These are phyloP conservation scores for Nyctalus aviator DNA, from an alignment of 2,797 vertebrate genomes.

Conservation along the genomic window DNA sequence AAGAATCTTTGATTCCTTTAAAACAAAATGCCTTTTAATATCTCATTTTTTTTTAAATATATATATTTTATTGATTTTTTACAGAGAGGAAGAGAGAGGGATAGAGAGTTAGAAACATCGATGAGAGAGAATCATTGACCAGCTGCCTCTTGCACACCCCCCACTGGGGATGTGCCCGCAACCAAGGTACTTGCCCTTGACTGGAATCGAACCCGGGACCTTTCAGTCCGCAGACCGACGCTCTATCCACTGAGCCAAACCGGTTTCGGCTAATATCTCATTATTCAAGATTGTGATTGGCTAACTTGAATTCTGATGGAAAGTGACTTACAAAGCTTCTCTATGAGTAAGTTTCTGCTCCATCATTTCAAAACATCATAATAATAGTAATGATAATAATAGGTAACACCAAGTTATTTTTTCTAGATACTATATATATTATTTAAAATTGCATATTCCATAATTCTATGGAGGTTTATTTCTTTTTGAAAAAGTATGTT, in stretches of 20 bases:
- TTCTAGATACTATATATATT: constrained; percentile 6
- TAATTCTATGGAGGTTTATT: constrained; percentile 8
- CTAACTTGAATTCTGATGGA: constrained; percentile 43
- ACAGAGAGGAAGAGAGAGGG: no score
- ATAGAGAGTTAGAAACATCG: no score
- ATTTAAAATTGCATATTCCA: not conserved
- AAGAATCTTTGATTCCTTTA: constrained; percentile 26
- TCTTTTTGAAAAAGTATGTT: constrained; percentile 44
- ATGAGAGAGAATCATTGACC: no score
- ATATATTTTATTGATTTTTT: no score
- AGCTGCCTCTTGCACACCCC: no score
- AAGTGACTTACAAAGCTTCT: not conserved
- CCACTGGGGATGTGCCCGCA: no score
- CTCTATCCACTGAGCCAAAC: no score
- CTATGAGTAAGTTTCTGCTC: constrained; percentile 15
- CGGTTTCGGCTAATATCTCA: not conserved
- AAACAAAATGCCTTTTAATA: constrained; percentile 31
- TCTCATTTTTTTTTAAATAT: not conserved
- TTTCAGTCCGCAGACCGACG: no score
- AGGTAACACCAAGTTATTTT: constrained; percentile 24
- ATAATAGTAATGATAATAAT: constrained; percentile 5
- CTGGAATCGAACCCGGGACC: no score
- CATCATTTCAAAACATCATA: constrained; percentile 19
- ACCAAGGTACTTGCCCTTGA: no score
- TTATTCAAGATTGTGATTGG: not conserved